Conservation (phyloP, 2,113 vertebrate species). For the Tetraodon nigroviridis region DNA sequence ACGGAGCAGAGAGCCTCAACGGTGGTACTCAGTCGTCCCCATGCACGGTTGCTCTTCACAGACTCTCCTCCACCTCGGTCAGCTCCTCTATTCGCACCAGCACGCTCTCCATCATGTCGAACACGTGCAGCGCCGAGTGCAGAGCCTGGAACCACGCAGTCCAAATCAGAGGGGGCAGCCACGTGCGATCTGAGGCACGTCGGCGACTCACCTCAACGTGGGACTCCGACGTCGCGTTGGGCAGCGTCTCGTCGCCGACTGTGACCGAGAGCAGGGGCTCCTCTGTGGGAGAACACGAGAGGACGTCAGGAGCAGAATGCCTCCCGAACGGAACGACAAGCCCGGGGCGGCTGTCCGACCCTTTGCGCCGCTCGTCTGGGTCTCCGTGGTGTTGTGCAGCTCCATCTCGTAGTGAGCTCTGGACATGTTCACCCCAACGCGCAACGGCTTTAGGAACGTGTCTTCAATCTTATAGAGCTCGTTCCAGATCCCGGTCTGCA, state of each 20-base stretch:
- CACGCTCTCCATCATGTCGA: constrained; percentile 97
- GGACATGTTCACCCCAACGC: constrained; percentile 91
- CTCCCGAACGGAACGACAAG: background rate
- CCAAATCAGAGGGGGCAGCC: background rate
- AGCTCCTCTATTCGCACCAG: constrained; percentile 92
- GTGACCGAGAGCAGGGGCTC: constrained; percentile 59
- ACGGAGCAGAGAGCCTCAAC: too few species aligned
- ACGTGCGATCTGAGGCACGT: background rate
- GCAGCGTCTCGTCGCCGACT: constrained; percentile 80
- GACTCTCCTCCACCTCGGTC: constrained; percentile 75
- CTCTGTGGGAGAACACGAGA: constrained; percentile 24
- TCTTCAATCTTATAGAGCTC: constrained; percentile 83
- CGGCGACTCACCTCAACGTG: constrained; percentile 82
- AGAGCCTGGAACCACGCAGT: constrained; percentile 78
- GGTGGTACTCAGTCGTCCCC: too few species aligned
- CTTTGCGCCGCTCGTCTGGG: constrained; percentile 69
- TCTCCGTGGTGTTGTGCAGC: constrained; percentile 79
- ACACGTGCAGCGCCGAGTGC: constrained; percentile 89
- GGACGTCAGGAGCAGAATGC: background rate
- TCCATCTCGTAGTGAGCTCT: constrained; percentile 94
- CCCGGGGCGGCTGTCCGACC: constrained; percentile 44
- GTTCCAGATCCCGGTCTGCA: constrained; percentile 89
- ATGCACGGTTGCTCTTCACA: background rate
- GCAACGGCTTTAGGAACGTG: constrained; percentile 86
- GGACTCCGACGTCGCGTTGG: constrained; percentile 84